phyloP scores from a whole-genome alignment of 2,888 invertebrate species.

The Myopa tessellatipennis region DNA sequence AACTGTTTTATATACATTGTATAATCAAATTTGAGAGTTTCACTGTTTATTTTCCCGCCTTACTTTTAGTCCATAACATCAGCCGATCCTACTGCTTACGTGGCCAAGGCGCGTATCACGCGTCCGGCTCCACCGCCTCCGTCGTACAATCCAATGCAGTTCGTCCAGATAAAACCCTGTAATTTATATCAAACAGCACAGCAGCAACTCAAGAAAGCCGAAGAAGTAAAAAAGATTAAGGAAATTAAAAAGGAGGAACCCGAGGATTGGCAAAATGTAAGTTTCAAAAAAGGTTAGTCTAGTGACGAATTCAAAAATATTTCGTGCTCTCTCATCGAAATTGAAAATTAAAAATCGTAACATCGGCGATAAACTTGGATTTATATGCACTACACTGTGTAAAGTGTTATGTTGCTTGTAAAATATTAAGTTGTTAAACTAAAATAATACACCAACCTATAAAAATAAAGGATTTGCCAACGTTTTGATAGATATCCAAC shows the following conservation, averaged over 20 bases:
- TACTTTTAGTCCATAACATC: slow-evolving; percentile 65
- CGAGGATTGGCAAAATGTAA: slow-evolving; percentile 93
- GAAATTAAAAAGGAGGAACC: slow-evolving; percentile 84
- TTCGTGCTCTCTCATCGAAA: not conserved
- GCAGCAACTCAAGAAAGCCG: slow-evolving; percentile 85
- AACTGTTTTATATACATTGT: too few relatives aligned
- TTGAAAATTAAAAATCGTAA: not conserved
- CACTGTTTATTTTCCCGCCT: slow-evolving; percentile 24
- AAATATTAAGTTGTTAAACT: too few relatives aligned
- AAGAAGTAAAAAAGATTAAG: slow-evolving; percentile 85
- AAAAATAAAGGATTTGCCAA: not conserved
- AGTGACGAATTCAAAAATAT: too few relatives aligned
- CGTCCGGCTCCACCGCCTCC: slow-evolving; percentile 84
- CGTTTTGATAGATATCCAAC: not conserved
- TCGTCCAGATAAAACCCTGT: slow-evolving; percentile 89
- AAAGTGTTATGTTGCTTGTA: too few relatives aligned
- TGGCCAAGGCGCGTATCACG: slow-evolving; percentile 71
- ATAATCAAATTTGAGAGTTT: not conserved
- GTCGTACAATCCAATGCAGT: slow-evolving; percentile 88
- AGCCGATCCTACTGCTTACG: slow-evolving; percentile 67
- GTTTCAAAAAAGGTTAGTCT: too few relatives aligned
- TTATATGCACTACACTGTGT: not conserved
- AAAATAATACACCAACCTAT: too few relatives aligned
- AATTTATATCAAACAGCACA: slow-evolving; percentile 86
- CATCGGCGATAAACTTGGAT: not conserved